Evolutionary conservation across 2,113 vertebrate genomes (phyloP), one percentile per base, ranked within the genome.

Genomic region (Coptodon rendalli): DNA sequence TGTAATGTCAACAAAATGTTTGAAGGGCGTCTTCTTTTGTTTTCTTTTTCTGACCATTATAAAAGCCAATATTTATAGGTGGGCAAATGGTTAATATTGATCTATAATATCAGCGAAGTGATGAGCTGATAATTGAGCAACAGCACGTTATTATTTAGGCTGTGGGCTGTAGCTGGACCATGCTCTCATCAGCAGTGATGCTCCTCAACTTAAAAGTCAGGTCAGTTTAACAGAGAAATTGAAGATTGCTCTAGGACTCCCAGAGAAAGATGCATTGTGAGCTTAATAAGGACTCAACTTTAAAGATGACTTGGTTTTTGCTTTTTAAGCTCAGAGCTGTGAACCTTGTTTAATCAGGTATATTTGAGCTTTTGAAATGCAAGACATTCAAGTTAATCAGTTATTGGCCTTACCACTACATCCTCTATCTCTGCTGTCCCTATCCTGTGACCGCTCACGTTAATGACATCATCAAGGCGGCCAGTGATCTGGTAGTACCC

Each of bases 401-500:
- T 78, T 34, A 76, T 17, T 9, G 45, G 14, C 34, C 95, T 95
- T 93, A 97, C 97, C 96, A 97, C 93, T 48, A 95, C 86, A 14
- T 97, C 96, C 81, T 97, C 97, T 29, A 97, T 95, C 82, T 97
- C 97, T 1, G 96, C 97, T 0, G 97, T 97, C 50, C 96, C 97
- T 36, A 97, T 94, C 68, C 96, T 93, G 92, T 97, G 97, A 8
- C 97, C 95, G 1, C 97, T 97, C 92, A 97, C 95, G 7, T 95
- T 97, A 83, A 97, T 97, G 94, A 97, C 93, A 50, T 97, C 96
- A 0, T 97, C 97, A 9, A 97, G 95, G 36, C 96, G 95, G 36
- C 97, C 97, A 16, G 96, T 96, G 86, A 97, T 95, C 91, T 97
- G 97, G 85, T 97, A 97, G 83, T 97, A 96, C 7, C 97, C 97